Base-by-base conservation (phyloP, 1,140 invertebrate species). In the Zaprionus kolodkinae region DNA sequence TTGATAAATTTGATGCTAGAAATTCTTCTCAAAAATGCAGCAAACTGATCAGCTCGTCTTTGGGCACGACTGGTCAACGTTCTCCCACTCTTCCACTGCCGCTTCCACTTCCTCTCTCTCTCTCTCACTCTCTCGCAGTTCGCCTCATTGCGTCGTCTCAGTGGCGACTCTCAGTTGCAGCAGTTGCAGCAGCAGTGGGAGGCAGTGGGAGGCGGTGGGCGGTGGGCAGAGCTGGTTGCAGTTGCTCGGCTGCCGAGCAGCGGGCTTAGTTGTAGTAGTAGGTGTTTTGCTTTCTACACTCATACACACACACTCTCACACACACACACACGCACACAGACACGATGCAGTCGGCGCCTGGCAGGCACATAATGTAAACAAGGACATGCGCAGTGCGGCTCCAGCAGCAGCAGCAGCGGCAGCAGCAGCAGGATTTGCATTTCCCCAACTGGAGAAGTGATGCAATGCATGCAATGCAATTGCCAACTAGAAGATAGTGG, bases 401-500 rank as follows among this genome's bases (percentile, higher is more conserved):
- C 38, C 13, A 38, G 9, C 56, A 17, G 56, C 10, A 17, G 56
- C 36, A 40, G 56, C 38, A 11, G 13, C 62, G 21, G 30, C 33
- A 35, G 13, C 62, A 52, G 40, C 17, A 21, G 45, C 63, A 62
- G 59, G 57, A 56, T 59, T 56, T 56, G 54, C 65, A 62, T 68
- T 89, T 89, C 85, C 85, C 86, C 85, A 79, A 81, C 81, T 81
- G 85, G 85, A 89, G 85, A 89, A 89, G 74, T 86, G 68, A 71
- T 76, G 75, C 78, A 73, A 64, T 79, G 85, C 78, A 81, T 74
- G 81, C 75, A 85, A 89, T 88, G 85, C 81, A 88, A 88, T 76
- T 78, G 79, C 84, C 85, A 88, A 90, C 85, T 89, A 89, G 85
- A 89, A 89, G 86, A 90, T 89, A 89, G 85, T 77, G 70, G 74